These are phyloP conservation scores for Drosophila leontia DNA, from an alignment of 1,140 invertebrate genomes.

Conservation along the genomic window DNA sequence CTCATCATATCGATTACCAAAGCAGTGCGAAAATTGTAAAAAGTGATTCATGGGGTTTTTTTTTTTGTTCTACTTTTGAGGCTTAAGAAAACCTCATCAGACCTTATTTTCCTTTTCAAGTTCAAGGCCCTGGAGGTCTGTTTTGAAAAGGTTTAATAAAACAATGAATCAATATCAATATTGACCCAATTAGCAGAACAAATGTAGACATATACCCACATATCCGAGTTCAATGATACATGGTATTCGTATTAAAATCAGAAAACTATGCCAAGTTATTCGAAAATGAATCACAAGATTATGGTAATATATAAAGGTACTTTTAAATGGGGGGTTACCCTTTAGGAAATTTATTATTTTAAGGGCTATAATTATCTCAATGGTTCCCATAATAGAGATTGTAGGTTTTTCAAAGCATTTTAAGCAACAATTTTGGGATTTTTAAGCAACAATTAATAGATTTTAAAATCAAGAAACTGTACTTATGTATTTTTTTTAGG, in stretches of 20 bases:
- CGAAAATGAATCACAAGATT: background rate
- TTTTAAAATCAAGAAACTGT: background rate
- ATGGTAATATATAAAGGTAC: background rate
- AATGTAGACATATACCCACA: background rate
- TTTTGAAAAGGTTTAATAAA: background rate
- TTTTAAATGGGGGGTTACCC: background rate
- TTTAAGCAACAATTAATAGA: background rate
- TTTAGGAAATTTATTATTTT: background rate
- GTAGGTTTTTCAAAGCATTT: background rate
- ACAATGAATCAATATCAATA: conserved; percentile 5
- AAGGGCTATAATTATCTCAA: background rate
- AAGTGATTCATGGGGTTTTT: conserved; percentile 14
- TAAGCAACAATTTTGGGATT: background rate
- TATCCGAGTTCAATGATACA: conserved; percentile 1
- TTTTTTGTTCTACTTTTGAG: background rate
- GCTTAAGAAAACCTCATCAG: background rate
- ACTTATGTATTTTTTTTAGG: background rate
- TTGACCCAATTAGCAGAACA: conserved; percentile 2
- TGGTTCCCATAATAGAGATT: background rate
- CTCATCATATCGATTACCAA: conserved; percentile 23
- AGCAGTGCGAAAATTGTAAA: conserved; percentile 31
- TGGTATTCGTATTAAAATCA: background rate
- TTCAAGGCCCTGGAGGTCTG: conserved; percentile 10
- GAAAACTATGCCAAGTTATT: background rate
- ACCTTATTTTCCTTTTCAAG: conserved; percentile 1